phyloP scores from a whole-genome alignment of 2,888 invertebrate genomes.

The Schizotus pectinicornis region DNA sequence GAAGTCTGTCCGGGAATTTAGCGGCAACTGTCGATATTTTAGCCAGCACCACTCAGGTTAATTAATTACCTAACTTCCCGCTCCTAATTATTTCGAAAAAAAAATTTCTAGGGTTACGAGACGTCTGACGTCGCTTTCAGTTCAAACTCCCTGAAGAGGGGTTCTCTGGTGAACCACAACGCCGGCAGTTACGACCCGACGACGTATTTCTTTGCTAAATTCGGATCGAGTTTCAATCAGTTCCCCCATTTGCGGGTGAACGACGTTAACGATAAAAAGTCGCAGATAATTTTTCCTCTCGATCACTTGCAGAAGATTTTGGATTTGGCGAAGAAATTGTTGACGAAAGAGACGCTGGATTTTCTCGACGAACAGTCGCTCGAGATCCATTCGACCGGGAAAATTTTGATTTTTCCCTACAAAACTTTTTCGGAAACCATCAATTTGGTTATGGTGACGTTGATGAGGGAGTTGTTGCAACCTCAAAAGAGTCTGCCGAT shows the following conservation, averaged over 20 bases:
- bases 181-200: constrained; percentile 70
- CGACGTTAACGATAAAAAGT: constrained; percentile 72
- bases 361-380: constrained; percentile 85
- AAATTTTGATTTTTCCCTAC: constrained; percentile 83
- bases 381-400: constrained; percentile 76
- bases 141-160: constrained; percentile 45
- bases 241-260: constrained; percentile 82
- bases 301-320: constrained; percentile 82
- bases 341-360: constrained; percentile 79
- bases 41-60: constrained; percentile 46
- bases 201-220: constrained; percentile 87
- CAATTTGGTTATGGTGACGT: constrained; percentile 89
- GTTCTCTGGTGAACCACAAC: constrained; percentile 42
- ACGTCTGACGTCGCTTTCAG: constrained; percentile 48
- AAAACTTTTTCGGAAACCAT: constrained; percentile 94
- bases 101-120: constrained; percentile 46
- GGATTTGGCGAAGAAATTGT: constrained; percentile 79
- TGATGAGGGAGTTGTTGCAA: constrained; percentile 88
- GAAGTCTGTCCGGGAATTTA: constrained; percentile 85
- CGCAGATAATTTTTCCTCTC: constrained; percentile 72
- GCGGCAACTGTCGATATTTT: constrained; percentile 66
- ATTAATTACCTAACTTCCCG: background rate
- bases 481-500: constrained; percentile 88
- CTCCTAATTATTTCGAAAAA: no score
- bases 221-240: constrained; percentile 92